phyloP scores from a whole-genome alignment of 2,797 vertebrate species.

The Rhynchotus rufescens region DNA sequence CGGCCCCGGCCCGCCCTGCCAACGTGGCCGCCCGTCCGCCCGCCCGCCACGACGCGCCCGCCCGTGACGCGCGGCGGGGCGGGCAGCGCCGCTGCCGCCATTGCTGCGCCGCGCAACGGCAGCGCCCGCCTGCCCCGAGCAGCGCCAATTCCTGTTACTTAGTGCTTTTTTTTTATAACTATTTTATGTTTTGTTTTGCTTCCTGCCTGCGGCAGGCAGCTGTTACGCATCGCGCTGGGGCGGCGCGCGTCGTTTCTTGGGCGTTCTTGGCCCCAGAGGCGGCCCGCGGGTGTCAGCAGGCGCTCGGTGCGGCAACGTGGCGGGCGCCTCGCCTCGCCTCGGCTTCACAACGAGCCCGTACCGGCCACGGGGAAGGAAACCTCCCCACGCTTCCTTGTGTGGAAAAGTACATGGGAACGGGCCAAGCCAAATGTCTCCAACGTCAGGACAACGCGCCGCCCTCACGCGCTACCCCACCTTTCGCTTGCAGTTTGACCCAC shows the following conservation, averaged over 20 bases:
- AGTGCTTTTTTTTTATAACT: no score
- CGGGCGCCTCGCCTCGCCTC: no score
- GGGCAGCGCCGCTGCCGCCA: neutral
- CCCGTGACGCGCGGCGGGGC: neutral
- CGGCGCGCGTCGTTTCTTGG: rapidly evolving
- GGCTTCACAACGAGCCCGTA: neutral
- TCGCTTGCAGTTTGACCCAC: neutral
- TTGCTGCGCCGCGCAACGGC: no score
- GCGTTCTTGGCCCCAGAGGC: no score
- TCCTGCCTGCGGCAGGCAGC: neutral
- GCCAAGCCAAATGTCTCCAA: rapidly evolving
- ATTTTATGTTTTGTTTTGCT: neutral
- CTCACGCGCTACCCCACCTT: neutral
- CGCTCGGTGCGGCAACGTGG: no score
- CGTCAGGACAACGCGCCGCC: neutral
- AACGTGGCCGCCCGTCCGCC: constrained; percentile 38
- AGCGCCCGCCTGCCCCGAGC: no score
- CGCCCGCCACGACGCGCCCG: neutral
- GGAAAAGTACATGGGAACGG: neutral
- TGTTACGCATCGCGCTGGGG: neutral
- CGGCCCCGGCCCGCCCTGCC: constrained; percentile 51
- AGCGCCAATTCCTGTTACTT: no score
- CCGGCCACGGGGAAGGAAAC: rapidly evolving
- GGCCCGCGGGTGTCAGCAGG: no score
- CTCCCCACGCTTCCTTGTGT: neutral